Base-by-base conservation (phyloP, 2,797 vertebrate genomes). In the Diceros bicornis region DNA sequence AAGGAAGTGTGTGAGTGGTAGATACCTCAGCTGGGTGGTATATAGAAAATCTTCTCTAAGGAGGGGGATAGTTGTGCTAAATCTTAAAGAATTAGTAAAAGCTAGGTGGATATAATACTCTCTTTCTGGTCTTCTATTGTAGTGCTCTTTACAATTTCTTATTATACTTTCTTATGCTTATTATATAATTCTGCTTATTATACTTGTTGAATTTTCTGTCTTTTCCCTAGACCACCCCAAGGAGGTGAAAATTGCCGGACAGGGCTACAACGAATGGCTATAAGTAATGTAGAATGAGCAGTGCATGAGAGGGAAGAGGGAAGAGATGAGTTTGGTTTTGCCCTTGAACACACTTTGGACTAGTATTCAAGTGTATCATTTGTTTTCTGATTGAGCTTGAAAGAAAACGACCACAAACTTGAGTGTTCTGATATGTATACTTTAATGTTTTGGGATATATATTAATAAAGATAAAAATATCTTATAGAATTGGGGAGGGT, bases 281-380 rank as follows among this genome's bases (percentile, higher is more conserved):
- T 50, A n/a, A 64, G 37, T 41, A 50, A 10, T 50, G 13, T 21
- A 44, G 47, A 82, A 47, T 2, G 5, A 52, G 12, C 6, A 17
- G 21, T 13, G 4, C 10, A 0, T 7, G 14, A 32, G 25, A 16
- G 8, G 14, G 12, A 32, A 20, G 1, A 17, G n/a, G 34, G n/a
- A 59, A 20, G 12, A 50, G 7, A 44, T 32, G 52, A 66, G 11
- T 66, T 62, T 72, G 61, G 34, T 34, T 85, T 92, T 69, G n/a
- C 7, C 4, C 34, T 37, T 29, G 52, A 64, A 13, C 75, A 8
- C 9, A 6, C 41, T 74, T 72, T 34, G 41, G 17, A 44, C 57
- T 57, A 72, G 2, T 23, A 25, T 74, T 94, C 44, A 81, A 69
- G 11, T 34, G 20, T 25, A 68, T 52, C 17, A 57, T 34, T 74